Conservation (phyloP, 1,140 invertebrate genomes). For the Heliconius hewitsoni region DNA sequence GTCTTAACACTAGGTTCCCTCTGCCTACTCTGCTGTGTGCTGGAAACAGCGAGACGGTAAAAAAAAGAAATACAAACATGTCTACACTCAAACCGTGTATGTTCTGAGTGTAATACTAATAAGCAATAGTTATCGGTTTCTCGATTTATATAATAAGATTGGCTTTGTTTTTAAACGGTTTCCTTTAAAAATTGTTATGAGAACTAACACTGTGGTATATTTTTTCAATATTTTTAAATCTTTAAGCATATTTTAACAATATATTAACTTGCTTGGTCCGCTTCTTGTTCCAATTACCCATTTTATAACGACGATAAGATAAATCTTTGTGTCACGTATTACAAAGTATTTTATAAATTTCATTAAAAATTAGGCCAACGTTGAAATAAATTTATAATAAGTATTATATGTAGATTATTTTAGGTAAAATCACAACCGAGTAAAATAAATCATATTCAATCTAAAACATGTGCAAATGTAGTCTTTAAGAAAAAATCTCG, state of each 20-base stretch:
- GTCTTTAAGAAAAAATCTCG: slow-evolving; percentile 37
- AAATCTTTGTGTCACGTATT: background rate
- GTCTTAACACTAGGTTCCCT: background rate
- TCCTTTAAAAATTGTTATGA: slow-evolving; percentile 14
- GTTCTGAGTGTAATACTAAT: background rate
- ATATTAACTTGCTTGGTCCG: slow-evolving; percentile 1
- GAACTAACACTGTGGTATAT: background rate
- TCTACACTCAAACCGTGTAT: background rate
- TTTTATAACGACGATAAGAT: background rate
- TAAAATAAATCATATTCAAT: background rate
- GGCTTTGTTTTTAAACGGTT: slow-evolving; percentile 26
- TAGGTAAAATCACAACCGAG: background rate
- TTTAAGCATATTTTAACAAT: slow-evolving; percentile 10
- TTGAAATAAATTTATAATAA: background rate
- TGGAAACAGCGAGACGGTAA: background rate
- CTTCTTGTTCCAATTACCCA: slow-evolving; percentile 28
- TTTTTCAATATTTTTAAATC: background rate
- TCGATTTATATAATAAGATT: slow-evolving; percentile 32
- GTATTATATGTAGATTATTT: background rate
- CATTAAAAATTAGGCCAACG: background rate
- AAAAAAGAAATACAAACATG: background rate
- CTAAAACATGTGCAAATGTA: slow-evolving; percentile 14
- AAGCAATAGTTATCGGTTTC: slow-evolving; percentile 6
- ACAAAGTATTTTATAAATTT: background rate
- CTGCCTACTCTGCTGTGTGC: background rate